These are phyloP conservation scores for Lutraria lutraria DNA, from an alignment of 2,888 invertebrate genomes.

Conservation along the genomic window DNA sequence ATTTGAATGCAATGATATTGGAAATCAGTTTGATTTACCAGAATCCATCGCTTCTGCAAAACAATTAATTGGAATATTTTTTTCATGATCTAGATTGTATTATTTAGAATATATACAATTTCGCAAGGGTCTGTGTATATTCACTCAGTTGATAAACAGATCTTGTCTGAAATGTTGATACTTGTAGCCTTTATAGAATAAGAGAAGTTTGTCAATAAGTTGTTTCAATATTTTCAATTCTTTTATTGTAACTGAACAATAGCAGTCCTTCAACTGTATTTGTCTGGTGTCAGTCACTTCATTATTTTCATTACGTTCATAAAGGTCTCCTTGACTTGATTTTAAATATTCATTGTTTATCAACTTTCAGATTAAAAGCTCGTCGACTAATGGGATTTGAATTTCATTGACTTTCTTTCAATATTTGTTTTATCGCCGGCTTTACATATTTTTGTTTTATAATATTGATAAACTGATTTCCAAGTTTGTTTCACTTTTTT, in stretches of 20 bases:
- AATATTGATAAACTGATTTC: constrained; percentile 12
- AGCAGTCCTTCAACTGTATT: background rate
- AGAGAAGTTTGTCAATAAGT: background rate
- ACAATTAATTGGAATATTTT: too few relatives aligned
- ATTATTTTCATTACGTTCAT: constrained; percentile 12
- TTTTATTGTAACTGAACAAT: background rate
- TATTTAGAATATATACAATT: too few relatives aligned
- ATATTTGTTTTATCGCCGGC: constrained; percentile 19
- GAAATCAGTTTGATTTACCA: too few relatives aligned
- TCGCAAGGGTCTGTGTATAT: background rate
- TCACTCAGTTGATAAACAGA: background rate
- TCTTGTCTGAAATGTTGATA: background rate
- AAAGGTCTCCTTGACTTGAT: background rate
- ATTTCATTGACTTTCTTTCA: constrained; percentile 22
- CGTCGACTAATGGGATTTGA: constrained; percentile 22
- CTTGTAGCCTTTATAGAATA: background rate
- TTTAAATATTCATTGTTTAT: constrained; percentile 27
- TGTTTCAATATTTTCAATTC: constrained; percentile 16
- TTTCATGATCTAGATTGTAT: too few relatives aligned
- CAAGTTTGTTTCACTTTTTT: background rate
- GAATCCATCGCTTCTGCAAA: too few relatives aligned
- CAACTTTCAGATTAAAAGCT: constrained; percentile 21
- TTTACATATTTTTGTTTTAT: constrained; percentile 4
- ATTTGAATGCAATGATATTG: too few relatives aligned
- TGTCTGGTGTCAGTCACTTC: background rate